A percentile compares a stretch with the other conserved stretches of the same genome.
Conservation (phyloP, 1,140 invertebrate genomes). For the Drosophila quadrilineata region DNA sequence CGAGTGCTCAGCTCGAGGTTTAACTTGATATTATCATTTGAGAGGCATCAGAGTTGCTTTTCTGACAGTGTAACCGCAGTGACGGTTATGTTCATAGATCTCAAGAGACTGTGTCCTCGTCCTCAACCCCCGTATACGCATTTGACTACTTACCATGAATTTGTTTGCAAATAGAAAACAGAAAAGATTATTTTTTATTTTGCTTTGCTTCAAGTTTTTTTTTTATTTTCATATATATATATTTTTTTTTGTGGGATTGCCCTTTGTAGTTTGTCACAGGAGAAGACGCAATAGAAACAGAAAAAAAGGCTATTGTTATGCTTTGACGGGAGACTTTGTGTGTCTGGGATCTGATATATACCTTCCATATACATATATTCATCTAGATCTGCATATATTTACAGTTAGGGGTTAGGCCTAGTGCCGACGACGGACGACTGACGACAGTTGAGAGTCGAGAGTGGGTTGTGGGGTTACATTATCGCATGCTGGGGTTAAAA, state of each 20-base stretch:
- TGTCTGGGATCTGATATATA: conserved; percentile 43
- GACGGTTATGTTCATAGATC: conserved; percentile 22
- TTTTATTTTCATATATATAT: no score
- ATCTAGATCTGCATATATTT: no score
- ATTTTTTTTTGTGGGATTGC: no score
- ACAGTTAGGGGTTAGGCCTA: conserved; percentile 19
- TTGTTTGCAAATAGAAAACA: conserved; percentile 74
- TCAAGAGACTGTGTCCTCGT: background rate
- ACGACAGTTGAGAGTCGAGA: no score
- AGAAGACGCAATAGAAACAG: no score
- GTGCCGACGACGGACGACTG: no score
- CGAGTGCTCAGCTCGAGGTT: conserved; percentile 17
- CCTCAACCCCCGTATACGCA: background rate
- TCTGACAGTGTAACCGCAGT: conserved; percentile 26
- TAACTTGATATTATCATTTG: conserved; percentile 51
- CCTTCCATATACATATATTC: no score
- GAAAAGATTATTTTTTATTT: conserved; percentile 72
- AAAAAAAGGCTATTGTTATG: conserved; percentile 38
- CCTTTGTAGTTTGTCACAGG: no score
- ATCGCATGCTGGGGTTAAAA: conserved; percentile 76
- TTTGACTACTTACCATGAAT: conserved; percentile 42
- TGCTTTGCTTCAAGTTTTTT: no score
- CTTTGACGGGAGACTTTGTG: background rate
- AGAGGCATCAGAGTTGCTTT: conserved; percentile 30
- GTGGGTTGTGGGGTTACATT: conserved; percentile 47